These are phyloP conservation scores for Conchocele bisecta DNA, from an alignment of 2,888 invertebrate genomes.

Conservation along the genomic window DNA sequence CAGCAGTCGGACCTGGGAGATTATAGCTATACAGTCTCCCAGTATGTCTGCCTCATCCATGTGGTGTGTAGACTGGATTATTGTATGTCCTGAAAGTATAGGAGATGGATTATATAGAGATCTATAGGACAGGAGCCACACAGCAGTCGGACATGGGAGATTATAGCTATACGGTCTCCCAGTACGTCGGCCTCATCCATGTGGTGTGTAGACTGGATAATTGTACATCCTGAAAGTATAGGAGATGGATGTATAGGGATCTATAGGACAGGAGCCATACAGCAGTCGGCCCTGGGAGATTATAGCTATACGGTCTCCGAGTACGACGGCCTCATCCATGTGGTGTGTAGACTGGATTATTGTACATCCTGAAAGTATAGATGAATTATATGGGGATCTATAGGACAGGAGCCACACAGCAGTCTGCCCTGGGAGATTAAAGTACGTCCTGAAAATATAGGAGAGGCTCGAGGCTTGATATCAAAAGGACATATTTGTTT, in stretches of 20 bases:
- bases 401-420: no score
- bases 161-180: slow-evolving; percentile 84
- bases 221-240: slow-evolving; percentile 81
- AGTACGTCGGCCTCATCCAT: slow-evolving; percentile 85
- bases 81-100: slow-evolving; percentile 81
- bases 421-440: no score
- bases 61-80: slow-evolving; percentile 84
- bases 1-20: slow-evolving; percentile 83
- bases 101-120: no score
- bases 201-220: slow-evolving; percentile 84
- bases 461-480: no score
- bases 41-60: slow-evolving; percentile 85
- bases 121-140: no score
- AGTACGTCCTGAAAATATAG: no score
- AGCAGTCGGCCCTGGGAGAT: no score
- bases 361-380: slow-evolving; percentile 80
- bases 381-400: no score
- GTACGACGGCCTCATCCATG: slow-evolving; percentile 85
- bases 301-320: slow-evolving; percentile 84
- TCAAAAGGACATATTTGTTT: no score
- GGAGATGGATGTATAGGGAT: no score
- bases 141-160: slow-evolving; percentile 83
- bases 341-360: slow-evolving; percentile 84
- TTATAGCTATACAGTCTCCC: slow-evolving; percentile 84
- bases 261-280: no score